Evolutionary conservation across 2,797 vertebrate species (phyloP), one percentile per base, ranked within the genome.

Genomic region (Brachyalestes nurse): DNA sequence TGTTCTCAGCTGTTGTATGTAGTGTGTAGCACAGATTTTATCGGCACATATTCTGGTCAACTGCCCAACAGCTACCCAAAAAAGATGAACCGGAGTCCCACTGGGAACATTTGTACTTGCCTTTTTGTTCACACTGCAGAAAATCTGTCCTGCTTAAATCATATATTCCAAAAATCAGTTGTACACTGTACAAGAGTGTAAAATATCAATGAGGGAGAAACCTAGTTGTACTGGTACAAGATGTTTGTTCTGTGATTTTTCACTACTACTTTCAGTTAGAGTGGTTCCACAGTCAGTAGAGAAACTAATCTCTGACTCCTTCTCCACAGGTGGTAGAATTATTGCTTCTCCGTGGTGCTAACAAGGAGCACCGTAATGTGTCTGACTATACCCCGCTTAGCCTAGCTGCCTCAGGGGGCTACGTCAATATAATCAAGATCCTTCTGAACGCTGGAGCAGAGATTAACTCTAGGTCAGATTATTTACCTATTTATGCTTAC

Each of bases 381-480:
- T 99, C 98, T 8, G 98, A 99, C 91, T 99, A 99, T 92, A 99
- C 98, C 0, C 98, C 98, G 0, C 92, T 99, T 79, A 99, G 98
- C 90, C 94, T 99, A 84, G 98, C 98, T 81, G 98, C 98, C 10
- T 99, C 98, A 77, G 98, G 98, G 80, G 97, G 98, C 91, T 99
- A 99, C 25, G 98, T 99, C 84, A 99, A 98, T 90, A 99, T 99
- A 90, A 99, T 99, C 91, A 99, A 99, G 91, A 99, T 99, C 91
- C 96, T 99, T 80, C 96, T 99, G 82, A 99, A 97, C 88, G 97
- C 97, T 80, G 98, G 97, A 85, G 97, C 98, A 85, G 98, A 99
- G 93, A 99, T 99, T 83, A 99, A 99, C 94, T 99, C 98, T 88
- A 97, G 98, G 98, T 99, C 78, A 64, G 70, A 8, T 21, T n/a